phyloP scores from a whole-genome alignment of 2,797 vertebrate genomes.

The Spatula versicolor region DNA sequence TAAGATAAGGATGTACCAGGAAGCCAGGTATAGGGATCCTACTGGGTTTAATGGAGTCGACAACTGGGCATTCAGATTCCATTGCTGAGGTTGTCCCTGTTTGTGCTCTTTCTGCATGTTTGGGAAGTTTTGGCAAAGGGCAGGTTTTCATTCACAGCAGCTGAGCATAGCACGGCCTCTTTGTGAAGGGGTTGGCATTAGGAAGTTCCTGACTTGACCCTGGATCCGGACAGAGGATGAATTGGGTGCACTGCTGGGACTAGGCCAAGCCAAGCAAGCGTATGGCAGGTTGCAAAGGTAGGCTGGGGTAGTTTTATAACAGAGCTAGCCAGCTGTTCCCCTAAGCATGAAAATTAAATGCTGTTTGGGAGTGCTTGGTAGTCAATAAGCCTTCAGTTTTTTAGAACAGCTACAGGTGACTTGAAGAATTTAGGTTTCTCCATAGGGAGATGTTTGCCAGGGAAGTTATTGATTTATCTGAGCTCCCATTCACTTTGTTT shows the following conservation, averaged over 20 bases:
- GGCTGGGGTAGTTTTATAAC: neutral
- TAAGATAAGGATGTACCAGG: no score
- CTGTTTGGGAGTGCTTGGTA: neutral
- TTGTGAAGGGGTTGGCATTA: neutral
- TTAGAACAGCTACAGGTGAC: fast-evolving
- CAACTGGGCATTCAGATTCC: fast-evolving
- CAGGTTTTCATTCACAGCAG: neutral
- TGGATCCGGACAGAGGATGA: neutral
- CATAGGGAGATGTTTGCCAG: neutral
- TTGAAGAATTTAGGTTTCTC: neutral
- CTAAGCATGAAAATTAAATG: neutral
- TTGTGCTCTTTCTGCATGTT: neutral
- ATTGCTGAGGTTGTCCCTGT: neutral
- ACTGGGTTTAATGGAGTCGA: neutral
- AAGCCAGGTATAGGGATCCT: fast-evolving
- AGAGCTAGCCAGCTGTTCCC: neutral
- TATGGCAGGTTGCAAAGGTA: neutral
- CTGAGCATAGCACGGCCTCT: neutral
- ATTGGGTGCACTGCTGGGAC: fast-evolving
- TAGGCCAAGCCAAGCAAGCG: neutral
- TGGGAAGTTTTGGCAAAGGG: neutral
- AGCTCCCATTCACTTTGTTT: neutral
- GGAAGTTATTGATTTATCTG: neutral
- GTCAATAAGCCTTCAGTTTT: neutral
- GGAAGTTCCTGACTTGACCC: neutral